These are phyloP conservation scores for Hozukius guyotensis DNA, from an alignment of 2,797 vertebrate genomes.

Conservation along the genomic window DNA sequence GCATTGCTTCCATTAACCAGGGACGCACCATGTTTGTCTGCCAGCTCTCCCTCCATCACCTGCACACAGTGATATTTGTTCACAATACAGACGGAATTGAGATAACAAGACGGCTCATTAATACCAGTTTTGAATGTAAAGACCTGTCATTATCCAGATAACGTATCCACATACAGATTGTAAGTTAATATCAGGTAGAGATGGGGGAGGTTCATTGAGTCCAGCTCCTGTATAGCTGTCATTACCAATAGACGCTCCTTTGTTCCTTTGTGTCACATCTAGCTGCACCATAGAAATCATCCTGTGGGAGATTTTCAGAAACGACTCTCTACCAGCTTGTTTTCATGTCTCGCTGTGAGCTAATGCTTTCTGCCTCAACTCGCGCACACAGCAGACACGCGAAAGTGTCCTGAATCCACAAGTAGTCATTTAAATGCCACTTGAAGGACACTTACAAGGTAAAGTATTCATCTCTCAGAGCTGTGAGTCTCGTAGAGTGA, in stretches of 20 bases:
- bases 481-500: background rate
- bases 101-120: background rate
- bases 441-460: slow-evolving; percentile 1
- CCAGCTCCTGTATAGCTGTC: background rate
- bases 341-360: background rate
- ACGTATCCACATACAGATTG: background rate
- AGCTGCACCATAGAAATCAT: background rate
- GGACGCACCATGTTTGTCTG: too few relatives aligned
- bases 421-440: slow-evolving; percentile 30
- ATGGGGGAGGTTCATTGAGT: background rate
- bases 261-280: background rate
- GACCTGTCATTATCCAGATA: background rate
- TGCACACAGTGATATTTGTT: background rate
- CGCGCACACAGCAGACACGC: slow-evolving; percentile 1
- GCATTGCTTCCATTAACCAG: too few relatives aligned
- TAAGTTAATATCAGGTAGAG: background rate
- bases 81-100: background rate
- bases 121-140: background rate
- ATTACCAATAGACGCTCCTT: background rate
- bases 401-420: slow-evolving; percentile 19
- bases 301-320: background rate
- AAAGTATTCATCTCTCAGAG: background rate
- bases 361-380: background rate
- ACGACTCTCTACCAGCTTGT: background rate
- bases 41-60: background rate